A percentile compares a stretch with the other conserved stretches of the same genome.
Conservation (phyloP, 2,888 invertebrate genomes). For the Caradrina kadenii region DNA sequence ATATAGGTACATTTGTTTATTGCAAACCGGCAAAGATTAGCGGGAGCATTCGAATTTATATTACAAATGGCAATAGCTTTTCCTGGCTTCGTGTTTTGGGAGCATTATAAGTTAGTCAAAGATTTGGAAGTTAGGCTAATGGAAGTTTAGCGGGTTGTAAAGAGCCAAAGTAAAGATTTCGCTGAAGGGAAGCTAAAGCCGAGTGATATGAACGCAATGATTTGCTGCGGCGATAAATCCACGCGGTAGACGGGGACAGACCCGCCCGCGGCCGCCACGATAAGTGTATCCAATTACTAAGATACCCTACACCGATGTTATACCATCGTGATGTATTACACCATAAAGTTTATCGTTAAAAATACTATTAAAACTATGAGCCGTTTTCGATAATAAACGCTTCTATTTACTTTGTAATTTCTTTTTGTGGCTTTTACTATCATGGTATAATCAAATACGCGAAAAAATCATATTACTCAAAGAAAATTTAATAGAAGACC, state of each 20-base stretch:
- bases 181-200: conserved; percentile 64
- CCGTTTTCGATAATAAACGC: conserved; percentile 21
- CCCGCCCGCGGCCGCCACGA: conserved; percentile 83
- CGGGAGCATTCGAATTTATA: conserved; percentile 30
- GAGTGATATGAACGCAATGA: conserved; percentile 82
- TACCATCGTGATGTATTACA: conserved; percentile 74
- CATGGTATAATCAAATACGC: neutral
- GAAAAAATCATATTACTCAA: no score
- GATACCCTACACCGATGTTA: conserved; percentile 79
- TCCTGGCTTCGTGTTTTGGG: conserved; percentile 27
- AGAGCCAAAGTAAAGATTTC: conserved; percentile 34
- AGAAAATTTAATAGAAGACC: neutral
- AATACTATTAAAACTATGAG: conserved; percentile 59
- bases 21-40: conserved; percentile 16
- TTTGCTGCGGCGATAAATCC: conserved; percentile 85
- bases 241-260: conserved; percentile 78
- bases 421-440: neutral
- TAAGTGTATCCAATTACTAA: conserved; percentile 88
- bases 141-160: conserved; percentile 51
- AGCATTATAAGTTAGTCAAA: conserved; percentile 43
- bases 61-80: conserved; percentile 40
- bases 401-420: conserved; percentile 13
- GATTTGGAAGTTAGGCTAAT: conserved; percentile 42
- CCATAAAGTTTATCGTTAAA: conserved; percentile 70
- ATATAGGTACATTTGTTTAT: conserved; percentile 17